Conservation (phyloP, 2,113 vertebrate genomes). For the Dermatemys mawii region DNA sequence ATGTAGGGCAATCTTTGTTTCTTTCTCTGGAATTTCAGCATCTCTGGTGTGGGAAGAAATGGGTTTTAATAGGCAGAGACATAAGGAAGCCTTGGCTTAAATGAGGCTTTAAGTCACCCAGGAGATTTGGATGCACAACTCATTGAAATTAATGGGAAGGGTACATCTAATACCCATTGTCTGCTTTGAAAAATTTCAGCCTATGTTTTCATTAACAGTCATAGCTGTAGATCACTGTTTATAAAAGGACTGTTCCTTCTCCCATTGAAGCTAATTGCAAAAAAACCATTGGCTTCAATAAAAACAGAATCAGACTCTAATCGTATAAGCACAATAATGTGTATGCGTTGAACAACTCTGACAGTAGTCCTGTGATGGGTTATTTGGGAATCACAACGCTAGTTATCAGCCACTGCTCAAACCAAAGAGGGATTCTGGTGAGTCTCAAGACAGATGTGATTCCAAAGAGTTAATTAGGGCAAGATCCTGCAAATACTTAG, state of each 20-base stretch:
- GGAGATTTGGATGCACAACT: background rate
- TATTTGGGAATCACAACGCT: background rate
- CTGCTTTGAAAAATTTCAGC: background rate
- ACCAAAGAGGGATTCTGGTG: conserved; percentile 22
- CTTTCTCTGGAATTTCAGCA: background rate
- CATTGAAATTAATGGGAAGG: background rate
- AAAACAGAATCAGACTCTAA: background rate
- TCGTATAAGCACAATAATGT: conserved; percentile 37
- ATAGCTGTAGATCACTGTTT: background rate
- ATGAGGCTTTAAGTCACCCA: background rate
- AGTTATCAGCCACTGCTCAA: background rate
- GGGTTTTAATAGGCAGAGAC: background rate
- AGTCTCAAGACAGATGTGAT: background rate
- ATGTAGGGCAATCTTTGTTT: background rate
- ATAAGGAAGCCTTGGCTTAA: background rate
- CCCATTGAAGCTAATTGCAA: background rate
- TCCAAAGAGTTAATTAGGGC: background rate
- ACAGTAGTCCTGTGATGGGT: conserved; percentile 8
- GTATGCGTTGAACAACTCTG: background rate
- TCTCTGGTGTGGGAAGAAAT: background rate
- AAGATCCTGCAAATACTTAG: background rate
- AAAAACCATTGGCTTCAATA: background rate
- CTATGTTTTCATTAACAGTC: background rate
- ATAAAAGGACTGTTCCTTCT: background rate
- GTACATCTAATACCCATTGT: background rate